Evolutionary conservation across 1,140 invertebrate species (phyloP).

Genomic region (Drosophila athabasca): DNA sequence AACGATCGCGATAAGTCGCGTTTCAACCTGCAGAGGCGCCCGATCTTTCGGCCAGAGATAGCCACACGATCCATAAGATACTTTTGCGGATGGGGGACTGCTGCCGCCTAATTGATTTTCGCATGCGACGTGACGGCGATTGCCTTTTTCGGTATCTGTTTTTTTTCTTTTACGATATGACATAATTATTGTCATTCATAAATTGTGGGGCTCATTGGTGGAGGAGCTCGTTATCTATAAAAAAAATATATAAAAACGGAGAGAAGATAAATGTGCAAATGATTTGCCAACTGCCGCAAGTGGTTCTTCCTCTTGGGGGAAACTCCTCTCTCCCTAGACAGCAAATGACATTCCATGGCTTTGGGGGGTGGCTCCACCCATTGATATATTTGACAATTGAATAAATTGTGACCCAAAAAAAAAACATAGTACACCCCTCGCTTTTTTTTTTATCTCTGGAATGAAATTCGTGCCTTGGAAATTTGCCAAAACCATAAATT

Average conservation of each 20-base stretch:
- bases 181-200: conserved; percentile 77
- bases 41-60: conserved; percentile 50
- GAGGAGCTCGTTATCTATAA: conserved; percentile 52
- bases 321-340: conserved; percentile 1
- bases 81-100: conserved; percentile 36
- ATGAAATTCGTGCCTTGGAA: conserved; percentile 20
- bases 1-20: conserved; percentile 60
- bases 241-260: conserved; percentile 7
- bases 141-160: conserved; percentile 29
- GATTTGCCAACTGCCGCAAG: conserved; percentile 41
- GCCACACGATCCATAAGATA: conserved; percentile 62
- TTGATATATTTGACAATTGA: conserved; percentile 51
- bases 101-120: conserved; percentile 69
- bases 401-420: conserved; percentile 18
- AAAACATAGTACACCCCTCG: background rate
- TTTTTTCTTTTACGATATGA: conserved; percentile 36
- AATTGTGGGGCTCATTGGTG: conserved; percentile 34
- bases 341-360: conserved; percentile 18
- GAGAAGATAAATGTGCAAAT: conserved; percentile 48
- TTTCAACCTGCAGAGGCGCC: conserved; percentile 62
- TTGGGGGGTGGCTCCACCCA: conserved; percentile 25
- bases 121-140: conserved; percentile 60
- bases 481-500: conserved; percentile 15
- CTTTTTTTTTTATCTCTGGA: background rate
- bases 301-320: conserved; percentile 6